Evolutionary conservation across 2,797 vertebrate species (phyloP).

Genomic region (Periparus ater): DNA sequence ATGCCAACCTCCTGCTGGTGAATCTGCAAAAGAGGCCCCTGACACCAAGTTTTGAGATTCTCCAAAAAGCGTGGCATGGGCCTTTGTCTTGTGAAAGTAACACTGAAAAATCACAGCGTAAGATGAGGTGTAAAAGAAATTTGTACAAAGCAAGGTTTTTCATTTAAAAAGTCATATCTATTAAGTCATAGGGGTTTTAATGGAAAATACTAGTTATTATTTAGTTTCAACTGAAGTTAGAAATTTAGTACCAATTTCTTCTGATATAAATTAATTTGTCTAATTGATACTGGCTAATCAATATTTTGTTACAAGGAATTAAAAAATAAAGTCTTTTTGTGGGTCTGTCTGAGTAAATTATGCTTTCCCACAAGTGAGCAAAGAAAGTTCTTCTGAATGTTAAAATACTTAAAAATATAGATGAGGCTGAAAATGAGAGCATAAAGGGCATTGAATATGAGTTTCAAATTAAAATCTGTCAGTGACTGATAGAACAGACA

Average conservation of each 20-base stretch:
- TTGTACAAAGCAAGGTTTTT: not conserved
- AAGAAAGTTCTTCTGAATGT: not conserved
- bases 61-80: accelerated
- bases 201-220: not conserved
- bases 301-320: not conserved
- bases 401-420: not conserved
- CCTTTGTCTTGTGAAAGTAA: not conserved
- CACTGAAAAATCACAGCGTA: not conserved
- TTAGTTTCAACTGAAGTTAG: not conserved
- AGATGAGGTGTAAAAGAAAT: not conserved
- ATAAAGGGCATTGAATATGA: not conserved
- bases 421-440: not conserved
- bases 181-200: accelerated
- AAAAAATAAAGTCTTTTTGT: not conserved
- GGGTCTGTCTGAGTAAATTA: not conserved
- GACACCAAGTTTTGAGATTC: not conserved
- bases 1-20: not conserved
- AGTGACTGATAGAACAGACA: not conserved
- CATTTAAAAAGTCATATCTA: not conserved
- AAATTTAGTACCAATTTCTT: not conserved
- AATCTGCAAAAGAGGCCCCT: not conserved
- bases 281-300: not conserved
- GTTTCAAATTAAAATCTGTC: not conserved
- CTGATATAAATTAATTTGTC: not conserved
- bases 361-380: not conserved